Evolutionary conservation across 2,113 vertebrate species (phyloP).

Genomic region (Myotis lucifugus): DNA sequence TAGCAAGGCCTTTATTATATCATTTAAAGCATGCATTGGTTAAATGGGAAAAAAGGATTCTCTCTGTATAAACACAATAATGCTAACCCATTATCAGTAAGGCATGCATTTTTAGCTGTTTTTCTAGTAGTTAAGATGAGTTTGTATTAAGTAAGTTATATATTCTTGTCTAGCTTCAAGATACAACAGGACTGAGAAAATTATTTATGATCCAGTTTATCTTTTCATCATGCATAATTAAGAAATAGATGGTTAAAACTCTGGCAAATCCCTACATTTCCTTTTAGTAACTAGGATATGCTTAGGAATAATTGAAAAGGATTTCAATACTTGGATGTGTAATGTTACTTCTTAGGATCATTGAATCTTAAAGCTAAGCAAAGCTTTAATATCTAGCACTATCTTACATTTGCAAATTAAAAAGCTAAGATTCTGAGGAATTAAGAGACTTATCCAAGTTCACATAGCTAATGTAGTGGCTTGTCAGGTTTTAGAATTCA

Average conservation of each 20-base stretch:
- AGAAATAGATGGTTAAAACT: neutral
- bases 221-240: constrained; percentile 44
- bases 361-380: constrained; percentile 26
- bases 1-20: constrained; percentile 63
- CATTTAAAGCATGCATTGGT: constrained; percentile 52
- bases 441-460: constrained; percentile 7
- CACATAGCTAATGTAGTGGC: neutral
- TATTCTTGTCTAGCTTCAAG: constrained; percentile 41
- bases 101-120: constrained; percentile 49
- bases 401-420: constrained; percentile 14
- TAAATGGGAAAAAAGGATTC: constrained; percentile 53
- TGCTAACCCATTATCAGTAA: constrained; percentile 53
- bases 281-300: neutral
- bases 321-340: neutral
- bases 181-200: neutral
- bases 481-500: constrained; percentile 27
- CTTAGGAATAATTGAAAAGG: constrained; percentile 16
- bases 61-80: constrained; percentile 49
- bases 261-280: neutral
- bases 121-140: constrained; percentile 44
- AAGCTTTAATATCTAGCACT: constrained; percentile 29
- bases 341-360: neutral
- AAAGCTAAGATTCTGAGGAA: neutral
- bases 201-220: constrained; percentile 11
- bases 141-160: neutral